Percentiles rank a stretch among this genome's conserved stretches.
Evolutionary conservation across 2,797 vertebrate species (phyloP).

Genomic region (Danio jaintianensis): DNA sequence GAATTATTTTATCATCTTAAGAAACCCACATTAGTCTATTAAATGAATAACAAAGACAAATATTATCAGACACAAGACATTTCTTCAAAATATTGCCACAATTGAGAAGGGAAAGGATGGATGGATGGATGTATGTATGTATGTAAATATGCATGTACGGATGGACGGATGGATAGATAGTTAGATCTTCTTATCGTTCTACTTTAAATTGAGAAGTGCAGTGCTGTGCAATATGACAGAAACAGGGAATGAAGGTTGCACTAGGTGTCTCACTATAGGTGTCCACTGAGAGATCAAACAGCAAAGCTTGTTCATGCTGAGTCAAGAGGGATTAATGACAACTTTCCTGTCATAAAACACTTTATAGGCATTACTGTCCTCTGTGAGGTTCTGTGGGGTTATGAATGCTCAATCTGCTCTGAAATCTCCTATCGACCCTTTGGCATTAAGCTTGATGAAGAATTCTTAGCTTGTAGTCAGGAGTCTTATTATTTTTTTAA

Average conservation of each 20-base stretch:
- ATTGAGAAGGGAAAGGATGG: too few relatives aligned
- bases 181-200: too few relatives aligned
- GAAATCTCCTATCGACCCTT: not conserved
- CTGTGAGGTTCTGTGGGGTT: not conserved
- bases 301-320: not conserved
- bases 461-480: not conserved
- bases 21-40: too few relatives aligned
- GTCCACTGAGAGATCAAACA: conserved; percentile 21
- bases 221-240: conserved; percentile 3
- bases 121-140: not conserved
- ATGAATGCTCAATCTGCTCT: not conserved
- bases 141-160: too few relatives aligned
- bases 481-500: conserved; percentile 2
- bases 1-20: too few relatives aligned
- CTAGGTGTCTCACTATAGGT: not conserved
- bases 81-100: too few relatives aligned
- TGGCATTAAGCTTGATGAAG: conserved; percentile 20
- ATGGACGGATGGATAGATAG: conserved; percentile 1
- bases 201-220: too few relatives aligned
- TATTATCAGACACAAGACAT: too few relatives aligned
- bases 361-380: not conserved
- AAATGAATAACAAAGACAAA: too few relatives aligned
- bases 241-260: conserved; percentile 1
- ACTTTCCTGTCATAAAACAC: not conserved
- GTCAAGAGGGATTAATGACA: conserved; percentile 15